These are phyloP conservation scores for Drosophila mettleri DNA, from an alignment of 2,888 invertebrate genomes.

Conservation along the genomic window DNA sequence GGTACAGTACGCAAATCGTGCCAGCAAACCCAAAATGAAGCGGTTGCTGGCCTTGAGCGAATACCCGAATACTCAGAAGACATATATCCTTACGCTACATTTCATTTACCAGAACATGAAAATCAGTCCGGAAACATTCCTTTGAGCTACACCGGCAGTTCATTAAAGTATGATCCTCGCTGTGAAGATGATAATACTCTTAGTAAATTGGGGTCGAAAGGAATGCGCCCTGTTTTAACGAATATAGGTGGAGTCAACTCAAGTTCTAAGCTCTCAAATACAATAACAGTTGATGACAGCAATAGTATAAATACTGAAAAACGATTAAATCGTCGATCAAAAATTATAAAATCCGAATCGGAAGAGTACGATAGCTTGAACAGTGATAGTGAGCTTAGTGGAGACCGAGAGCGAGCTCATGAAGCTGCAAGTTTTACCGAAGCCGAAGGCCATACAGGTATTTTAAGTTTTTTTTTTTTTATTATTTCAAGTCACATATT, in stretches of 20 bases:
- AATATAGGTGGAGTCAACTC: conserved; percentile 54
- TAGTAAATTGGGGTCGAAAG: conserved; percentile 70
- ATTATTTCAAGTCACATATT: too few species aligned
- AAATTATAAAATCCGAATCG: conserved; percentile 86
- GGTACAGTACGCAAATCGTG: conserved; percentile 86
- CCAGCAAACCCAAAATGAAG: conserved; percentile 84
- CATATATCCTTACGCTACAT: conserved; percentile 88
- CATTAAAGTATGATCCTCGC: conserved; percentile 78
- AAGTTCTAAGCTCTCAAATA: conserved; percentile 59
- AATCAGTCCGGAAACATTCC: conserved; percentile 86
- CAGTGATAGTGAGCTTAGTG: conserved; percentile 86
- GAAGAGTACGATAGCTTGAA: conserved; percentile 87
- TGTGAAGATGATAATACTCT: conserved; percentile 76
- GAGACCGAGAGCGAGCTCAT: conserved; percentile 82
- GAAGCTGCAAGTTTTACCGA: conserved; percentile 86
- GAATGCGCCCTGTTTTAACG: conserved; percentile 69
- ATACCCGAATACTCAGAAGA: conserved; percentile 88
- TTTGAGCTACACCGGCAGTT: conserved; percentile 80
- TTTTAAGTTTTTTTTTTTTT: too few species aligned
- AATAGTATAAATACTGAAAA: conserved; percentile 80
- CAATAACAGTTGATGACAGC: conserved; percentile 53
- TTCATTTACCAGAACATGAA: conserved; percentile 87
- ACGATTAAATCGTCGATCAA: conserved; percentile 85
- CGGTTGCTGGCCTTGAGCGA: conserved; percentile 85
- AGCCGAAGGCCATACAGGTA: conserved; percentile 83